Conservation (phyloP, 2,797 vertebrate genomes). For the Tarsius wallacei region DNA sequence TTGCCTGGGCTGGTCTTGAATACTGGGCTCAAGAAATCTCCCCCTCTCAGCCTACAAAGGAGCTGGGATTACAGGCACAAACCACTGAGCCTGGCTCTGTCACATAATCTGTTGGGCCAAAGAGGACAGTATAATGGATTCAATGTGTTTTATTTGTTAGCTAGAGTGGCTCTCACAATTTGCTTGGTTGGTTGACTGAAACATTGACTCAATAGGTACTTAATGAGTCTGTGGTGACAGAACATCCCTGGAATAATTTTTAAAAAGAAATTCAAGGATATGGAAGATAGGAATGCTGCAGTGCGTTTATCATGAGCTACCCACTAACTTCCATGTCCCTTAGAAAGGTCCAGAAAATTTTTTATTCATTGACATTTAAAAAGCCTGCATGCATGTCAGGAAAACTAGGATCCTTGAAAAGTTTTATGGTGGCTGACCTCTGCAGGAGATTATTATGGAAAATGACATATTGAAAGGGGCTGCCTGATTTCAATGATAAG, state of each 20-base stretch:
- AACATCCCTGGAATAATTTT: background rate
- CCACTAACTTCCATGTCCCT: background rate
- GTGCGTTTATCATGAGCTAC: background rate
- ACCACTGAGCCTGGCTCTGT: background rate
- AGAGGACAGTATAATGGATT: background rate
- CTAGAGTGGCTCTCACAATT: background rate
- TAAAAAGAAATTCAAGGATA: background rate
- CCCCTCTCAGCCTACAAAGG: background rate
- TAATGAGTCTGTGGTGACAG: background rate
- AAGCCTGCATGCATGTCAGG: background rate
- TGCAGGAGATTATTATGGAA: background rate
- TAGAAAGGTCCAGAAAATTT: background rate
- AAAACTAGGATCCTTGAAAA: background rate
- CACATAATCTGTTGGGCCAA: background rate
- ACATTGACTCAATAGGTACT: background rate
- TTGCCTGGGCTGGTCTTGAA: background rate
- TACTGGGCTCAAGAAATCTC: background rate
- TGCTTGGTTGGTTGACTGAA: background rate
- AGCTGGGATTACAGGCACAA: background rate
- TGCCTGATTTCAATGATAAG: background rate
- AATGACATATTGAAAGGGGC: background rate
- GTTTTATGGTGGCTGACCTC: background rate
- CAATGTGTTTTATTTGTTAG: background rate
- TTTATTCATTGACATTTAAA: background rate
- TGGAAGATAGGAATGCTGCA: background rate